Percentiles rank a stretch among this genome's conserved stretches.
Evolutionary conservation across 2,888 invertebrate genomes (phyloP).

Genomic region (Liposcelis brunnea): DNA sequence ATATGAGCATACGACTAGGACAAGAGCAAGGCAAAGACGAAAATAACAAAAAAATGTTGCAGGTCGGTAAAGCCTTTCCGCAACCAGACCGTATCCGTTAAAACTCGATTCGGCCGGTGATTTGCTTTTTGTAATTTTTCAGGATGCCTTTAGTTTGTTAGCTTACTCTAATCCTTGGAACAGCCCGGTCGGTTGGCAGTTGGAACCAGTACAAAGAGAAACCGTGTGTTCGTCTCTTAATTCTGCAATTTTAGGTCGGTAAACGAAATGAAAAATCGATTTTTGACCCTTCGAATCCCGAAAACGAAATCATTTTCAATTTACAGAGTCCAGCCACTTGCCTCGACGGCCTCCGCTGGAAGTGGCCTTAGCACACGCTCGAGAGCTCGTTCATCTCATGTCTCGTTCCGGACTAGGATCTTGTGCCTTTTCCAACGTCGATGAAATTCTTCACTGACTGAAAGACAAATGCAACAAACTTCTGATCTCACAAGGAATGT

Average conservation of each 20-base stretch:
- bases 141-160: constrained; percentile 95
- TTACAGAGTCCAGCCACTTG: constrained; percentile 76
- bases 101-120: background rate
- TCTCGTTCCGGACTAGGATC: constrained; percentile 76
- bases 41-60: constrained; percentile 77
- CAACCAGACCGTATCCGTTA: background rate
- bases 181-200: constrained; percentile 90
- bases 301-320: too few relatives aligned
- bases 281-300: too few relatives aligned
- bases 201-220: constrained; percentile 88
- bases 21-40: constrained; percentile 62
- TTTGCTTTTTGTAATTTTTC: constrained; percentile 19
- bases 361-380: constrained; percentile 79
- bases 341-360: constrained; percentile 84
- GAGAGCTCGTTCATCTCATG: constrained; percentile 78
- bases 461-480: too few relatives aligned
- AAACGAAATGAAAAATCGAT: too few relatives aligned
- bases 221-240: constrained; percentile 90
- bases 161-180: constrained; percentile 97
- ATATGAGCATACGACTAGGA: constrained; percentile 71
- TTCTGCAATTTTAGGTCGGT: constrained; percentile 86
- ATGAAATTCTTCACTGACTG: constrained; percentile 49
- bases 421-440: constrained; percentile 87
- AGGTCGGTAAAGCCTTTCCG: constrained; percentile 36
- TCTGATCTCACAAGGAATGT: constrained; percentile 24